Percentiles rank a stretch among this genome's conserved stretches.
Conservation (phyloP, 2,797 vertebrate genomes). For the Myiothlypis coronata region DNA sequence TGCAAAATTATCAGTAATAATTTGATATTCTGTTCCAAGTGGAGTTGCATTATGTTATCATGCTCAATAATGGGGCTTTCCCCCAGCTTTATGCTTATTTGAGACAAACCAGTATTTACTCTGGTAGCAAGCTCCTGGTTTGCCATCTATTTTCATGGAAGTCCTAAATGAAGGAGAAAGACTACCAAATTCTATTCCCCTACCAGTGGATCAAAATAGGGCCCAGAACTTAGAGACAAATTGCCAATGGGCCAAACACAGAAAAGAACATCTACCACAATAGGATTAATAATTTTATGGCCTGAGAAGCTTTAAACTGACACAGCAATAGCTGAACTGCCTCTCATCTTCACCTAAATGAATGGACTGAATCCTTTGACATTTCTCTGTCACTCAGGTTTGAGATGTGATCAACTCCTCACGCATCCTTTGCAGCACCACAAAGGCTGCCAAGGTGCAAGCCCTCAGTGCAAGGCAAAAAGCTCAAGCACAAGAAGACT, state of each 20-base stretch:
- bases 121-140: not conserved
- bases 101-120: not conserved
- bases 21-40: not conserved
- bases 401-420: not conserved
- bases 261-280: not conserved
- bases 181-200: not conserved
- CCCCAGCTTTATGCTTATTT: not conserved
- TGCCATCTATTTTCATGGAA: not conserved
- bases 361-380: not conserved
- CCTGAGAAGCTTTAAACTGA: not conserved
- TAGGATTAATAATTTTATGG: not conserved
- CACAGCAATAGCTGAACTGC: not conserved
- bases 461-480: not conserved
- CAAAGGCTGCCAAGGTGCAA: not conserved
- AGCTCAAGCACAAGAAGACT: not conserved
- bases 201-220: not conserved
- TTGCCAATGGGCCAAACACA: not conserved
- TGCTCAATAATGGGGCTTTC: fast-evolving
- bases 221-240: not conserved
- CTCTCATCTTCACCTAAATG: not conserved
- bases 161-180: not conserved
- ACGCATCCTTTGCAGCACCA: not conserved
- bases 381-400: not conserved
- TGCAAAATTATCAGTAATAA: not conserved
- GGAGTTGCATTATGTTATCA: not conserved